These are phyloP conservation scores for Amitus sp. DNA, from an alignment of 2,888 invertebrate genomes.

Conservation along the genomic window DNA sequence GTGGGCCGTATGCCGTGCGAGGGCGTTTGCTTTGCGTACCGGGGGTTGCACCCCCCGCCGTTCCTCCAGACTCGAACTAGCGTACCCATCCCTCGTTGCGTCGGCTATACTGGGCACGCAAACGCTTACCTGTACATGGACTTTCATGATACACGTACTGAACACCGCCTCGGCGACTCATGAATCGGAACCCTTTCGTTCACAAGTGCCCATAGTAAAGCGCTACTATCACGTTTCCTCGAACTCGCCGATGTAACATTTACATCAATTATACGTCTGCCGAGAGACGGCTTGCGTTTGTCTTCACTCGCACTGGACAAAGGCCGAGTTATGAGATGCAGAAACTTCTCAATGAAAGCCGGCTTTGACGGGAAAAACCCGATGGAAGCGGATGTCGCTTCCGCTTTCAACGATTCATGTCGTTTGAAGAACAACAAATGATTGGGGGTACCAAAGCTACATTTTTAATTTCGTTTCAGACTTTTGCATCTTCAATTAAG, in stretches of 20 bases:
- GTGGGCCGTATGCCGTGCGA: constrained; percentile 66
- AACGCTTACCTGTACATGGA: constrained; percentile 4
- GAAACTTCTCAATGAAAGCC: not conserved
- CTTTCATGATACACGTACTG: constrained; percentile 23
- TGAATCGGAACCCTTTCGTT: constrained; percentile 40
- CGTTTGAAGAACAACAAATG: no score
- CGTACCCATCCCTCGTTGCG: constrained; percentile 38
- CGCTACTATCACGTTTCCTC: constrained; percentile 36
- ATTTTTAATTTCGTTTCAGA: no score
- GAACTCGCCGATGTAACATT: constrained; percentile 34
- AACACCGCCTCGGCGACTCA: constrained; percentile 20
- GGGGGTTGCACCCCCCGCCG: constrained; percentile 49
- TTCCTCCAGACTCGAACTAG: constrained; percentile 24
- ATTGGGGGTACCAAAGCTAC: no score
- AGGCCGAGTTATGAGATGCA: not conserved
- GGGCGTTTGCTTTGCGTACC: constrained; percentile 66
- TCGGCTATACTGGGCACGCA: constrained; percentile 18
- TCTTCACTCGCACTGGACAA: constrained; percentile 11
- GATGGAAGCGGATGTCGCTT: no score
- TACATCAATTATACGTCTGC: constrained; percentile 36
- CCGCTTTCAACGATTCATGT: no score
- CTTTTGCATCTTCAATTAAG: no score
- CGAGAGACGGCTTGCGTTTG: constrained; percentile 20
- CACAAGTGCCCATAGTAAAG: constrained; percentile 32
- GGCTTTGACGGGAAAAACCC: no score